phyloP scores from a whole-genome alignment of 1,140 invertebrate genomes.

The Ceratitis capitata region DNA sequence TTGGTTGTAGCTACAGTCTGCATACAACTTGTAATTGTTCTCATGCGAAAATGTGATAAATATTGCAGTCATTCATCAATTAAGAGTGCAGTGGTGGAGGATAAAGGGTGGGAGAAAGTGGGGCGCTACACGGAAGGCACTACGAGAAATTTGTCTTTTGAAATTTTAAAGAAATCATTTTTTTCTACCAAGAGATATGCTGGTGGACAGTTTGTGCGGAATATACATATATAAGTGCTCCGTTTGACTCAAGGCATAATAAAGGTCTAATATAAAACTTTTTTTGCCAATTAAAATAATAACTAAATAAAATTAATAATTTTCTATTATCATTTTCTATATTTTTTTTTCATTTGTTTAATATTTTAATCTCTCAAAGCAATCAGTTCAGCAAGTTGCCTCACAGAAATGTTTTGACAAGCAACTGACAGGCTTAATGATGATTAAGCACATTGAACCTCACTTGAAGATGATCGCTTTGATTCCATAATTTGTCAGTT shows the following conservation, averaged over 20 bases:
- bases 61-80: background rate
- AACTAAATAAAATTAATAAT: background rate
- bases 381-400: background rate
- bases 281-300: no score
- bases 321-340: background rate
- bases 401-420: background rate
- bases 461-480: background rate
- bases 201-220: no score
- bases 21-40: background rate
- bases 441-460: background rate
- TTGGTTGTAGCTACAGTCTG: background rate
- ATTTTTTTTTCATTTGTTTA: background rate
- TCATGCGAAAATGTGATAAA: constrained; percentile 18
- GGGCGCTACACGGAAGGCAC: background rate
- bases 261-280: no score
- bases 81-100: background rate
- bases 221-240: no score
- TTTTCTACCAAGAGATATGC: no score
- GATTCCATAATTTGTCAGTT: background rate
- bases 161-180: no score
- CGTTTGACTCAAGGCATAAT: no score
- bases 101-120: background rate
- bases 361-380: no score
- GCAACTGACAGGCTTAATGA: background rate
- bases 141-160: background rate